Percentiles rank a stretch among this genome's conserved stretches.
Conservation (phyloP, 2,888 invertebrate species). For the Drosophila lacicola region DNA sequence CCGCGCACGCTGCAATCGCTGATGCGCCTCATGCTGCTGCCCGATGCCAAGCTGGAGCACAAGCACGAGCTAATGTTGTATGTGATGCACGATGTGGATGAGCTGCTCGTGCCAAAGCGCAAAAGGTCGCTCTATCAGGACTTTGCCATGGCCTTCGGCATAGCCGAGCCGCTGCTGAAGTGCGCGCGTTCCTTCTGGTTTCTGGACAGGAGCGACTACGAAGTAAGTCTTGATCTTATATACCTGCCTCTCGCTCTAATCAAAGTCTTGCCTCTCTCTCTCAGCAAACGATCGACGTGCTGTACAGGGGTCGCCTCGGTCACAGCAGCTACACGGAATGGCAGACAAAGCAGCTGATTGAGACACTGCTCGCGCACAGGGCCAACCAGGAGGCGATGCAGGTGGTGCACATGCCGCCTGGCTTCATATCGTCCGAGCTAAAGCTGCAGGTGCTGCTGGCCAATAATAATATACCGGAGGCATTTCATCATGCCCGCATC, state of each 20-base stretch:
- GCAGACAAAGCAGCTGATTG: conserved; percentile 82
- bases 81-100: conserved; percentile 92
- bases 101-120: conserved; percentile 64
- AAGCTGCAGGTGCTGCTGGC: conserved; percentile 81
- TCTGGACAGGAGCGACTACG: conserved; percentile 93
- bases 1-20: conserved; percentile 93
- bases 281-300: conserved; percentile 20
- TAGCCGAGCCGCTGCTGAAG: conserved; percentile 89
- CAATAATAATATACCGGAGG: conserved; percentile 83
- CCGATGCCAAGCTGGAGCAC: conserved; percentile 88
- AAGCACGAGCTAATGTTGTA: conserved; percentile 94
- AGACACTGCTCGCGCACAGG: conserved; percentile 74
- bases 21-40: conserved; percentile 90
- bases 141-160: conserved; percentile 32
- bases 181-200: conserved; percentile 95
- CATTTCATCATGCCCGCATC: conserved; percentile 83
- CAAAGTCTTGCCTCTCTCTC: neutral
- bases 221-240: conserved; percentile 85
- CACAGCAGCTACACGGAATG: conserved; percentile 69
- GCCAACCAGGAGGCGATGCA: conserved; percentile 75
- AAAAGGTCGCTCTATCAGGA: conserved; percentile 48
- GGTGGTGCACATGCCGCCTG: conserved; percentile 74
- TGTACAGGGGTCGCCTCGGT: conserved; percentile 36
- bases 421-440: conserved; percentile 69
- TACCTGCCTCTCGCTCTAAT: neutral